Percentiles rank a stretch among this genome's conserved stretches.
These are phyloP conservation scores for Nomada lathburiana DNA, from an alignment of 2,888 invertebrate genomes.

Conservation along the genomic window DNA sequence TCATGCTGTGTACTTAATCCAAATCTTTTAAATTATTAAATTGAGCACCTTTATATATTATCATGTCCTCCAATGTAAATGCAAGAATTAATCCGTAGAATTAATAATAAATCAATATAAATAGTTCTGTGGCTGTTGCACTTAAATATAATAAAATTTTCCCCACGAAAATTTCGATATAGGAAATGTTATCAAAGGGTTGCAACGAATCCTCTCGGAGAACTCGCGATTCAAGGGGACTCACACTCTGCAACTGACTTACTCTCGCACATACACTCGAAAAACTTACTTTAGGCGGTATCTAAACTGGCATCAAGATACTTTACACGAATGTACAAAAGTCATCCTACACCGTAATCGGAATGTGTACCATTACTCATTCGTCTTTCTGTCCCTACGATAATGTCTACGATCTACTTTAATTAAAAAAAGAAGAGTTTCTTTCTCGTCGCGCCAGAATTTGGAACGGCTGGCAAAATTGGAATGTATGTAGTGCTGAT, in stretches of 20 bases:
- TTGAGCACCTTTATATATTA: no score
- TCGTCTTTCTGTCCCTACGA: slow-evolving; percentile 18
- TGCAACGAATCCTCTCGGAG: neutral
- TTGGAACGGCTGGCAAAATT: slow-evolving; percentile 40
- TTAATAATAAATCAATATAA: no score
- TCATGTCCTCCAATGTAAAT: no score
- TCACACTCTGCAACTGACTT: slow-evolving; percentile 54
- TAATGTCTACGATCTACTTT: slow-evolving; percentile 55
- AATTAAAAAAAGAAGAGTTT: slow-evolving; percentile 44
- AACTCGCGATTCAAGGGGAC: slow-evolving; percentile 20
- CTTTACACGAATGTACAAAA: slow-evolving; percentile 81
- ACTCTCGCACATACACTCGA: slow-evolving; percentile 63
- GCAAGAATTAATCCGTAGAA: no score
- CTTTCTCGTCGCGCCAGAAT: slow-evolving; percentile 16
- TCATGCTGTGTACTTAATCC: no score
- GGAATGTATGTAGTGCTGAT: slow-evolving; percentile 55
- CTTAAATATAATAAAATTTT: no score
- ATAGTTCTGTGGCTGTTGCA: no score
- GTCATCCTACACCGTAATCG: slow-evolving; percentile 53
- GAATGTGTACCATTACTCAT: slow-evolving; percentile 60
- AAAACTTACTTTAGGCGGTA: slow-evolving; percentile 67
- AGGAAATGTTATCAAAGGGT: slow-evolving; percentile 16
- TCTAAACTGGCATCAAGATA: slow-evolving; percentile 78
- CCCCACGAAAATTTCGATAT: neutral
- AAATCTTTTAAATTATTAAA: no score